Base-by-base conservation (phyloP, 2,113 vertebrate species). In the Patagioenas fasciata region DNA sequence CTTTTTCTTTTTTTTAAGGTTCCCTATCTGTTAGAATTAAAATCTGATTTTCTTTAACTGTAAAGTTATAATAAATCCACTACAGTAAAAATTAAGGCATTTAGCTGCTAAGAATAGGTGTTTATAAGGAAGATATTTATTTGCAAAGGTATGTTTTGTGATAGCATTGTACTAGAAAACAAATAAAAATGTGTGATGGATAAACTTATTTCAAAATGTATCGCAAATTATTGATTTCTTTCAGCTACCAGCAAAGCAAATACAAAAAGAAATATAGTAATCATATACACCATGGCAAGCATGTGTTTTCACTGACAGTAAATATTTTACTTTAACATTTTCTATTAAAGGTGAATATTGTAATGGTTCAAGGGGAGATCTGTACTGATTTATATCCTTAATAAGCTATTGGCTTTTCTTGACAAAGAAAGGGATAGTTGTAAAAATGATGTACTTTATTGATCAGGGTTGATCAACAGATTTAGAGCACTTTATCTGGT, bases 221-320 rank as follows among this genome's bases (percentile, higher is more conserved):
- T 69, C 36, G 42, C 32, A 85, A 91, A 89, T 79, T 79, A 93
- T 72, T 91, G 50, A 84, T 93, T 95, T 54, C 8, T 91, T 96
- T 67, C 38, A 80, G 25, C 20, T 61, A 62, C 56, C 51, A 48
- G 78, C 36, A 42, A 71, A 85, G 19, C 2, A 91, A 80, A 80
- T 29, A 72, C 9, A 4, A 56, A 77, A 65, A 65, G 31, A 20
- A 50, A 80, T 5, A 44, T n/a, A 47, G 5, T 38, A 79, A 72
- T 81, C 48, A 20, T 85, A 75, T 53, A 31, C 24, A 81, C 13
- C 2, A n/a, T 13, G 12, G 12, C 7, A 85, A 78, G 14, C 14
- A 36, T 57, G 21, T 57, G 26, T 14, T 85, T 54, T 80, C n/a
- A 36, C 12, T 77, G 71, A 54, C 31, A 70, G 36, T 28, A 77